Conservation (phyloP, 2,113 vertebrate species). For the Protobothrops flavoviridis region DNA sequence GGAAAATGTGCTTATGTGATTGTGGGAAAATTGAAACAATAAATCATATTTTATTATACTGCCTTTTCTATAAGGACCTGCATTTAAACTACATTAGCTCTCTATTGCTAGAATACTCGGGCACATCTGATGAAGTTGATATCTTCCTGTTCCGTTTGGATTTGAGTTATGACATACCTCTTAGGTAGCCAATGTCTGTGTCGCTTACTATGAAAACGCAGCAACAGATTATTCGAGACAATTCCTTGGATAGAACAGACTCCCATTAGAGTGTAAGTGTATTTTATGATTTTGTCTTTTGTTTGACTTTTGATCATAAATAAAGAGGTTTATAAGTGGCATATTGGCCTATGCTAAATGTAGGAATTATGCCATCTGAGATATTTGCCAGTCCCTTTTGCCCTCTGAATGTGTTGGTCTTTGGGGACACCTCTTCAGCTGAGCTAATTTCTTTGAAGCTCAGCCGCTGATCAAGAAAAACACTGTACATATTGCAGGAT, state of each 20-base stretch:
- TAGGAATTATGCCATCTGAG: not conserved
- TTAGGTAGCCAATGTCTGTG: not conserved
- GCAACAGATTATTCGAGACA: not conserved
- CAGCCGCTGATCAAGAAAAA: not conserved
- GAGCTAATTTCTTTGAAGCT: not conserved
- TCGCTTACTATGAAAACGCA: not conserved
- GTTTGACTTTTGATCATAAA: not conserved
- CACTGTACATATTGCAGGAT: not conserved
- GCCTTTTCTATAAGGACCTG: not conserved
- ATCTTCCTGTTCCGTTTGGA: not conserved
- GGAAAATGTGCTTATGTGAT: not conserved
- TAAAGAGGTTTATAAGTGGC: not conserved
- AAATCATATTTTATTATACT: not conserved
- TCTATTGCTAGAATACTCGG: not conserved
- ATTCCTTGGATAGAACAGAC: not conserved
- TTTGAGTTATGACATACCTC: not conserved
- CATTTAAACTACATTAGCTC: not conserved
- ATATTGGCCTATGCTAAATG: not conserved
- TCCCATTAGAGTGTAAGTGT: not conserved
- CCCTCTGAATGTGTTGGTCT: not conserved
- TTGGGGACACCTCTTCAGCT: not conserved
- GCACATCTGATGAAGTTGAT: not conserved
- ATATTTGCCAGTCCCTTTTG: not conserved
- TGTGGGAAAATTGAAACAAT: not conserved
- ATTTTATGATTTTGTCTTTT: not conserved